phyloP scores from a whole-genome alignment of 1,140 invertebrate species.

The Drosophila kurseongensis region DNA sequence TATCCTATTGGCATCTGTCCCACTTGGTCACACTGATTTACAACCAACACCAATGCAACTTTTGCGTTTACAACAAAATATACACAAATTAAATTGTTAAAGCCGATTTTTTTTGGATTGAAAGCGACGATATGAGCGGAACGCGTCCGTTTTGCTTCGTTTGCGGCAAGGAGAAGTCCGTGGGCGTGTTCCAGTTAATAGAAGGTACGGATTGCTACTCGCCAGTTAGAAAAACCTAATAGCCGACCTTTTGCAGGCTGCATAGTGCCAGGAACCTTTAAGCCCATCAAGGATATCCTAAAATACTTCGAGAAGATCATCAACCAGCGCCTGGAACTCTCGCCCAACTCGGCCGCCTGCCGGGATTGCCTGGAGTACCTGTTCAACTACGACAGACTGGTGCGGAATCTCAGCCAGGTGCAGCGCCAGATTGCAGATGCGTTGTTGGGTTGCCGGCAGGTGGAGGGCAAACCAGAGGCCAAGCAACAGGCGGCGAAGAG shows the following conservation, averaged over 20 bases:
- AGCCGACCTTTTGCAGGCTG: slow-evolving; percentile 44
- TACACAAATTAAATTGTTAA: slow-evolving; percentile 32
- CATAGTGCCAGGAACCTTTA: slow-evolving; percentile 71
- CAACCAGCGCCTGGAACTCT: slow-evolving; percentile 60
- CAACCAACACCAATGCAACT: not conserved
- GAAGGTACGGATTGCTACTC: slow-evolving; percentile 33
- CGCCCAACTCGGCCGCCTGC: slow-evolving; percentile 56
- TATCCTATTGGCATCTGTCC: no score
- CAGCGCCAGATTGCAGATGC: slow-evolving; percentile 67
- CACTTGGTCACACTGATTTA: slow-evolving; percentile 3
- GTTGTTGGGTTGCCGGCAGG: slow-evolving; percentile 53
- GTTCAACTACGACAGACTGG: slow-evolving; percentile 65
- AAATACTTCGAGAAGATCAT: slow-evolving; percentile 72
- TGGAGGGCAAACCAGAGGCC: slow-evolving; percentile 2
- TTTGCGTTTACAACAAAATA: slow-evolving; percentile 26
- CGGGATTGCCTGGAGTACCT: slow-evolving; percentile 65
- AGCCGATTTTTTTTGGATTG: not conserved
- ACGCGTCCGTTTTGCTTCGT: slow-evolving; percentile 65
- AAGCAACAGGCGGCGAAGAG: slow-evolving; percentile 32
- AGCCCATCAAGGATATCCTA: slow-evolving; percentile 67
- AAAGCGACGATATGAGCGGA: slow-evolving; percentile 46
- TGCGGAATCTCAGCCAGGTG: slow-evolving; percentile 66
- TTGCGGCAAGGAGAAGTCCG: slow-evolving; percentile 64
- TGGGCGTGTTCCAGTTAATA: slow-evolving; percentile 68
- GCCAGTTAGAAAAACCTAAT: not conserved